Conservation (phyloP, 92 coral and sea anemone species). For the Blastomussa wellsi region DNA sequence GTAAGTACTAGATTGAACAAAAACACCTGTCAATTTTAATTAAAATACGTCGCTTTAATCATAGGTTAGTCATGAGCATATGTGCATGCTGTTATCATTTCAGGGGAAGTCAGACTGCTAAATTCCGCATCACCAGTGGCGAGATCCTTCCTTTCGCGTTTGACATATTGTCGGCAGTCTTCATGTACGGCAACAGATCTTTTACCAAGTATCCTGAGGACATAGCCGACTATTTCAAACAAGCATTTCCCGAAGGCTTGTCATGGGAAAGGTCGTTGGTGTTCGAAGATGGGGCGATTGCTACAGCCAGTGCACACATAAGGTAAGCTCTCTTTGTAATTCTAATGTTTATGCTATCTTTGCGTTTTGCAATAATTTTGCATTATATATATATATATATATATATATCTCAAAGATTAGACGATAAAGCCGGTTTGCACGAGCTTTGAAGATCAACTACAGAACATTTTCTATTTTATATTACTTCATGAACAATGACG, state of each 20-base stretch:
- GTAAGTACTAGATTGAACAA: too few species aligned
- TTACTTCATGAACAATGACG: too few species aligned
- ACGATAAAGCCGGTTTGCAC: too few species aligned
- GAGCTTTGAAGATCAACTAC: too few species aligned
- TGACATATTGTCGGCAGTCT: neutral
- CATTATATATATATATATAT: too few species aligned
- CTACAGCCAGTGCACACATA: neutral
- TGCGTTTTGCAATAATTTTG: too few species aligned
- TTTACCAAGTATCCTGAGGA: neutral
- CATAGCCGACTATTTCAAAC: neutral
- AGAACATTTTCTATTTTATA: too few species aligned
- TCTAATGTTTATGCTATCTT: too few species aligned
- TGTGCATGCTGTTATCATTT: neutral
- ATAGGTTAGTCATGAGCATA: neutral
- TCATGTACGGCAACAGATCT: neutral
- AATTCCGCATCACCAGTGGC: conserved; percentile 3
- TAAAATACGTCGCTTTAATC: too few species aligned
- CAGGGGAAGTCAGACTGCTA: neutral
- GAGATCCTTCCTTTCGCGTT: neutral
- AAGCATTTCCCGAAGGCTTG: neutral
- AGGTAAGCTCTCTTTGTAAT: neutral
- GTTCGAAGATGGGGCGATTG: conserved; percentile 13
- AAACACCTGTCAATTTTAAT: too few species aligned
- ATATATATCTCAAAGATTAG: too few species aligned
- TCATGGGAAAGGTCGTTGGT: neutral